A percentile compares a stretch with the other conserved stretches of the same genome.
Conservation (phyloP, 2,888 invertebrate species). For the Helobdella robusta region DNA sequence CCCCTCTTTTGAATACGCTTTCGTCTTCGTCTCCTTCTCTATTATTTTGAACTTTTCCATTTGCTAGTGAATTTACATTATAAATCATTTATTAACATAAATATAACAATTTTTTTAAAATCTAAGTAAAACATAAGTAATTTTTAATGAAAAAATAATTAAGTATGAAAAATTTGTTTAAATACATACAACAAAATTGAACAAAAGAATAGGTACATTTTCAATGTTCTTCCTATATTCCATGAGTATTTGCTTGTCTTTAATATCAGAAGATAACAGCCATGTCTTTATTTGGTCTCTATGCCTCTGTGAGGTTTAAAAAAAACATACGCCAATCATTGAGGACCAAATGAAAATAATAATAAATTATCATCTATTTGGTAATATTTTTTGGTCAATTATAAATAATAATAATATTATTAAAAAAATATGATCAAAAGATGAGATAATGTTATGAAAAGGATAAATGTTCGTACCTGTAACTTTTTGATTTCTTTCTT, state of each 20-base stretch:
- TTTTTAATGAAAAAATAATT: not conserved
- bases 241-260: constrained; percentile 94
- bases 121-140: not conserved
- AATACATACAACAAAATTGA: not conserved
- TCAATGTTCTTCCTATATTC: constrained; percentile 97
- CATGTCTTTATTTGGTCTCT: constrained; percentile 99
- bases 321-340: too few relatives aligned
- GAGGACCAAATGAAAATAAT: too few relatives aligned
- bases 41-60: constrained; percentile 99
- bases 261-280: constrained; percentile 98
- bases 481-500: constrained; percentile 99
- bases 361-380: not conserved
- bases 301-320: constrained; percentile 60
- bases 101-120: not conserved
- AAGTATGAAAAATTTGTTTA: not conserved
- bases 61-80: constrained; percentile 61
- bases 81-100: not conserved
- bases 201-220: constrained; percentile 54
- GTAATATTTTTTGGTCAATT: not conserved
- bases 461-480: constrained; percentile 56
- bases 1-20: constrained; percentile 99
- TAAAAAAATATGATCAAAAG: not conserved
- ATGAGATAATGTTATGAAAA: not conserved
- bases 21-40: constrained; percentile 98
- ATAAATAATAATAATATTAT: not conserved